These are phyloP conservation scores for Lysandra bellargus DNA, from an alignment of 2,888 invertebrate species.

Conservation along the genomic window DNA sequence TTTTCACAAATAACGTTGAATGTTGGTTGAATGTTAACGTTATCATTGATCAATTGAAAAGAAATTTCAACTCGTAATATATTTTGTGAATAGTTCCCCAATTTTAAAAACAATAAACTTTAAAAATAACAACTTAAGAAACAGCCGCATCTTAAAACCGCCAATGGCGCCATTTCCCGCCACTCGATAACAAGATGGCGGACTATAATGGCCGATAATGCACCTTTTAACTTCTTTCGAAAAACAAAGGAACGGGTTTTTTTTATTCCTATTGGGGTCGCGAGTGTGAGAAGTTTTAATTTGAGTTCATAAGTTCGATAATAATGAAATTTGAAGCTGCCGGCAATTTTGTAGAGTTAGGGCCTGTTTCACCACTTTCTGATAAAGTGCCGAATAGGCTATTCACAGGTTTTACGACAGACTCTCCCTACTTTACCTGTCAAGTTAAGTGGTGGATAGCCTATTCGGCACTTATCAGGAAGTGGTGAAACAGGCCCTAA, in stretches of 20 bases:
- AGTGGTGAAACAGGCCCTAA: no score
- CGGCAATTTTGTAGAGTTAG: neutral
- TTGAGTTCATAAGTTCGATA: neutral
- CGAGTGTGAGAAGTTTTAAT: conserved; percentile 25
- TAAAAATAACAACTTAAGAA: conserved; percentile 17
- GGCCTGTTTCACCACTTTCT: no score
- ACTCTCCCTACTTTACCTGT: no score
- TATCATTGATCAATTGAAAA: no score
- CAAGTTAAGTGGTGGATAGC: no score
- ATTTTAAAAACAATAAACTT: neutral
- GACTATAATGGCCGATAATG: conserved; percentile 41
- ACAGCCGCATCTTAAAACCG: conserved; percentile 26
- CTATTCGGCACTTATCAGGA: no score
- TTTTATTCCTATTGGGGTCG: conserved; percentile 28
- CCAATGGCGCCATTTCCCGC: conserved; percentile 36
- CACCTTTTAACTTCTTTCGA: conserved; percentile 37
- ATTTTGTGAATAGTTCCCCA: neutral
- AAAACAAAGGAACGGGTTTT: conserved; percentile 35
- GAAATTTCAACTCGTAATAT: neutral
- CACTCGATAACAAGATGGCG: conserved; percentile 43
- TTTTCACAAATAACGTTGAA: no score
- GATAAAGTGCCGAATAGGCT: no score
- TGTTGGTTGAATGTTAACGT: no score
- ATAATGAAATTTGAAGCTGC: neutral
- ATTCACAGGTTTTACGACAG: no score